A percentile compares a stretch with the other conserved stretches of the same genome.
These are phyloP conservation scores for Ladona fulva DNA, from an alignment of 1,140 invertebrate species.

Conservation along the genomic window DNA sequence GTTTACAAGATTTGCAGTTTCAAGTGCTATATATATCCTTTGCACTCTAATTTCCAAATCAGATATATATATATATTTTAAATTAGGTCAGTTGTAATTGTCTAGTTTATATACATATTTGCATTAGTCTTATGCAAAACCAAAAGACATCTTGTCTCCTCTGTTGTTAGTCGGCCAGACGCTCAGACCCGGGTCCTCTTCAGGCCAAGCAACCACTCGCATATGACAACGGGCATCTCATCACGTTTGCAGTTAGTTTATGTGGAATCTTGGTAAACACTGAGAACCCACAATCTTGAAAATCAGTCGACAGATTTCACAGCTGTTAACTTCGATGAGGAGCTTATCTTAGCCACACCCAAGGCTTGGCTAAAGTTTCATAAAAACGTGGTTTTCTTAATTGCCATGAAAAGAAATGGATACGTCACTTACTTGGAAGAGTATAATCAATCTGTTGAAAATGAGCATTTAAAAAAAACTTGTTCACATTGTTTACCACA, in stretches of 20 bases:
- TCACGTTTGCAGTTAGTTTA: conserved; percentile 19
- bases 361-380: background rate
- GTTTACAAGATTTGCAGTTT: no score
- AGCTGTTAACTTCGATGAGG: background rate
- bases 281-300: conserved; percentile 17
- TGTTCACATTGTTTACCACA: conserved; percentile 9
- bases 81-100: background rate
- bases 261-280: conserved; percentile 23
- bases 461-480: background rate
- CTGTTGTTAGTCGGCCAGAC: conserved; percentile 47
- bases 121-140: background rate
- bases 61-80: no score
- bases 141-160: conserved; percentile 9
- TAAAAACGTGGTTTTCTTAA: background rate
- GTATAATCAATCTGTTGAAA: background rate
- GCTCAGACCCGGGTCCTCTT: conserved; percentile 56
- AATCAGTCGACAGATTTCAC: conserved; percentile 1
- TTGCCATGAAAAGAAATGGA: background rate
- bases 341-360: background rate
- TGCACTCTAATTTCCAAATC: no score
- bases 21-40: no score
- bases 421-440: background rate
- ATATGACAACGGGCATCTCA: conserved; percentile 13
- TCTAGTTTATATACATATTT: conserved; percentile 6
- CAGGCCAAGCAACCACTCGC: conserved; percentile 54